Conservation (phyloP, 2,888 invertebrate species). For the Polydrusus cervinus region DNA sequence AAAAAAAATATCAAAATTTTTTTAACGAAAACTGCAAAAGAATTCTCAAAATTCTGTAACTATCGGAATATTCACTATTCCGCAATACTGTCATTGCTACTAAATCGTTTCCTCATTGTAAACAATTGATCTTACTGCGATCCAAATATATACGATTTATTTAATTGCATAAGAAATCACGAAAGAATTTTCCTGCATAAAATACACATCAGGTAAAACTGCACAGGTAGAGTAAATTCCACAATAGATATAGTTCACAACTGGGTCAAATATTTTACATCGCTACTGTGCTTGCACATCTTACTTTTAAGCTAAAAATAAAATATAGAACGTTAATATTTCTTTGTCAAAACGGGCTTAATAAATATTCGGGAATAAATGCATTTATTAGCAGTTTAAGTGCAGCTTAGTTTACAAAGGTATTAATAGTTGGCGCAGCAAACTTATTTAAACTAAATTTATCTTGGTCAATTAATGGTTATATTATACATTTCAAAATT, state of each 20-base stretch:
- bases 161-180: constrained; percentile 40
- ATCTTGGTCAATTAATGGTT: not conserved
- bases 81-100: constrained; percentile 13
- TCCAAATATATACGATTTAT: constrained; percentile 27
- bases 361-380: constrained; percentile 47
- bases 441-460: not conserved
- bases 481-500: not conserved
- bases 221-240: constrained; percentile 47
- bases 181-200: constrained; percentile 28
- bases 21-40: not conserved
- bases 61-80: constrained; percentile 30
- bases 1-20: no score
- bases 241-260: constrained; percentile 29
- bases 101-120: constrained; percentile 40
- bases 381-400: constrained; percentile 45
- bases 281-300: constrained; percentile 40
- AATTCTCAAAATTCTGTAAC: not conserved
- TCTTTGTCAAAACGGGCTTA: constrained; percentile 51
- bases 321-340: constrained; percentile 52
- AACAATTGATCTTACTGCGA: constrained; percentile 32
- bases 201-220: constrained; percentile 38
- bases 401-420: constrained; percentile 27
- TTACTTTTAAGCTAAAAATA: constrained; percentile 49
- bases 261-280: constrained; percentile 48
- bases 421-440: constrained; percentile 9